Base-by-base conservation (phyloP, 2,888 invertebrate genomes). In the Osmoderma eremita region DNA sequence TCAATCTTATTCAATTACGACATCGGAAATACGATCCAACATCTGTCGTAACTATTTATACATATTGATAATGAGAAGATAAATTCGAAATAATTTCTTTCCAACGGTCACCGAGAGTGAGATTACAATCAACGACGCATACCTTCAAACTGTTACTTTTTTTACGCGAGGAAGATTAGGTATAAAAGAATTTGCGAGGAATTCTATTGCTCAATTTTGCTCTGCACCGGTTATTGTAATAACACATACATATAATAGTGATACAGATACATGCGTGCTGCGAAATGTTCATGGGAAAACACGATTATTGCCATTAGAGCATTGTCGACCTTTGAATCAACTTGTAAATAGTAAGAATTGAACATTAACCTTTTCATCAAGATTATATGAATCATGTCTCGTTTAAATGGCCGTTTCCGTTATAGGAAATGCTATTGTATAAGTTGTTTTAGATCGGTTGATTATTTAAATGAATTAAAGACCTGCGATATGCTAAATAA, bases 361-460 rank as follows among this genome's bases (percentile, higher is more conserved):
- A 53, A 36, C 38, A 53, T 38, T 53, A 53, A 53, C 53, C 53
- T 53, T 53, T 53, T 53, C 53, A 53, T 17, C 53, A 36, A 53
- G 38, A 38, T 38, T 53, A 53, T 38, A 53, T 53, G 53, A 53
- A 38, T 53, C 53, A 53, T 38, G 53, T 1, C 4, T 18, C 17
- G 17, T 38, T 18, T 53, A 53, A 53, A 53, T 53, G 38, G 38
- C 15, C 18, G 38, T 53, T 53, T 53, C 53, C 53, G 53, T 53
- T 53, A 53, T 36, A 38, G 38, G 53, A 53, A 53, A 53, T 39
- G 36, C 38, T 38, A 53, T 12, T 38, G 53, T 17, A 38, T 53
- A 49, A 49, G 18, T 53, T 8, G 18, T 13, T 38, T 38, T 38
- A 53, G 38, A 53, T 53, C 38, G 53, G 53, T 18, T 2, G 18